These are phyloP conservation scores for Drosophila subquinaria DNA, from an alignment of 2,888 invertebrate genomes.

Conservation along the genomic window DNA sequence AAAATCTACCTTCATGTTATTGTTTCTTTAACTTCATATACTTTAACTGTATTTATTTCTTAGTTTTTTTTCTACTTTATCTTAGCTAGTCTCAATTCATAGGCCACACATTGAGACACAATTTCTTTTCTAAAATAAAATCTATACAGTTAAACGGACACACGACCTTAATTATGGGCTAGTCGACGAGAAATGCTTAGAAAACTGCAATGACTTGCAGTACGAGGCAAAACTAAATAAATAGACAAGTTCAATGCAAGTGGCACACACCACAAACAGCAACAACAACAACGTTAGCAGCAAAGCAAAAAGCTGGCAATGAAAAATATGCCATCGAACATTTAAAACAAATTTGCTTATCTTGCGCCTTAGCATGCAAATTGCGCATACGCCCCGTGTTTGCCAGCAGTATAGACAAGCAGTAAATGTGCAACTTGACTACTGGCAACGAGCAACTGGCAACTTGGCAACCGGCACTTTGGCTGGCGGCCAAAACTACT, in stretches of 20 bases:
- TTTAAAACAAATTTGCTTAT: slow-evolving; percentile 68
- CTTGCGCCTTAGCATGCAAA: slow-evolving; percentile 64
- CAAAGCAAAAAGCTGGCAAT: slow-evolving; percentile 20
- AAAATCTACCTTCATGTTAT: too few species aligned
- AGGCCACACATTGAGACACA: slow-evolving; percentile 14
- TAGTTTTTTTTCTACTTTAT: not conserved
- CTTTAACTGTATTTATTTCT: not conserved
- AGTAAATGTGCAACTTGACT: slow-evolving; percentile 12
- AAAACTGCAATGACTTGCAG: slow-evolving; percentile 48
- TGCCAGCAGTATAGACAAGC: slow-evolving; percentile 17
- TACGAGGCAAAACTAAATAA: slow-evolving; percentile 28
- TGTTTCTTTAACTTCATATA: not conserved
- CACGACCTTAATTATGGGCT: slow-evolving; percentile 71
- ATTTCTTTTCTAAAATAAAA: not conserved
- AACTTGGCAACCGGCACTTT: slow-evolving; percentile 40
- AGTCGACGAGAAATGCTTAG: slow-evolving; percentile 25
- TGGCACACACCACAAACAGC: slow-evolving; percentile 40
- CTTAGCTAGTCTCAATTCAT: slow-evolving; percentile 1
- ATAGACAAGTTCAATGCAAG: slow-evolving; percentile 73
- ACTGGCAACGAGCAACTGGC: slow-evolving; percentile 44
- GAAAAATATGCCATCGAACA: slow-evolving; percentile 57
- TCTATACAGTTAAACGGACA: slow-evolving; percentile 39
- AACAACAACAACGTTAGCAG: slow-evolving; percentile 2
- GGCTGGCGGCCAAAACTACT: slow-evolving; percentile 64
- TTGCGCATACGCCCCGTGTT: slow-evolving; percentile 77